Evolutionary conservation across 1,140 invertebrate genomes (phyloP).

Genomic region (Dolichoris vasculosae): DNA sequence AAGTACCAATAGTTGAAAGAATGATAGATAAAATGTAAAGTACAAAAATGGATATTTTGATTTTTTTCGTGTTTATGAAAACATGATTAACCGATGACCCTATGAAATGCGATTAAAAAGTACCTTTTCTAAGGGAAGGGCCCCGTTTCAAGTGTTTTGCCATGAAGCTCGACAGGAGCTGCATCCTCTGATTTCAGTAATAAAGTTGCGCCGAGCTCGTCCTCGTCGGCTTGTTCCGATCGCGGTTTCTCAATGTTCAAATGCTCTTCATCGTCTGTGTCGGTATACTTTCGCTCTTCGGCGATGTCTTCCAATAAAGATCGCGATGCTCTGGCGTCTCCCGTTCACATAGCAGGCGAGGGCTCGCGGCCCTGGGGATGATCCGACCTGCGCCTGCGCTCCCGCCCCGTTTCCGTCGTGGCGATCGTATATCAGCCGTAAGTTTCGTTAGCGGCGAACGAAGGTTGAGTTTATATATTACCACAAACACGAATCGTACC

Average conservation of each 20-base stretch:
- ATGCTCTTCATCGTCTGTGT: no score
- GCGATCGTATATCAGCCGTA: constrained; percentile 37
- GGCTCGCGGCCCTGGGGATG: no score
- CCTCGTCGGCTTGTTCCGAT: not conserved
- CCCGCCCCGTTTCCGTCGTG: constrained; percentile 21
- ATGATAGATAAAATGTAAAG: no score
- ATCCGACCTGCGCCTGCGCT: not conserved
- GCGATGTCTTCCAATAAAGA: not conserved
- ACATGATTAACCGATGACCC: no score
- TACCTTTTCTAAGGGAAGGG: constrained; percentile 67
- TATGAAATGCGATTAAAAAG: no score
- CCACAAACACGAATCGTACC: no score
- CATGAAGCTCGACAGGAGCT: constrained; percentile 66
- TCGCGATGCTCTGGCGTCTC: not conserved
- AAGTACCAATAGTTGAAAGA: no score
- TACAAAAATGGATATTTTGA: no score
- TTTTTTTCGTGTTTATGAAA: not conserved
- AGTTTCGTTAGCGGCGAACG: not conserved
- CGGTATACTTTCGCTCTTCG: no score
- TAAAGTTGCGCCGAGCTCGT: not conserved
- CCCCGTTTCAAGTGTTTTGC: constrained; percentile 64
- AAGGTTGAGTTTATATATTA: no score
- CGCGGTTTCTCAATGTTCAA: no score
- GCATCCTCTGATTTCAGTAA: constrained; percentile 56
- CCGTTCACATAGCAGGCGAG: no score